Base-by-base conservation (phyloP, 2,113 vertebrate species). In the Suncus etruscus region DNA sequence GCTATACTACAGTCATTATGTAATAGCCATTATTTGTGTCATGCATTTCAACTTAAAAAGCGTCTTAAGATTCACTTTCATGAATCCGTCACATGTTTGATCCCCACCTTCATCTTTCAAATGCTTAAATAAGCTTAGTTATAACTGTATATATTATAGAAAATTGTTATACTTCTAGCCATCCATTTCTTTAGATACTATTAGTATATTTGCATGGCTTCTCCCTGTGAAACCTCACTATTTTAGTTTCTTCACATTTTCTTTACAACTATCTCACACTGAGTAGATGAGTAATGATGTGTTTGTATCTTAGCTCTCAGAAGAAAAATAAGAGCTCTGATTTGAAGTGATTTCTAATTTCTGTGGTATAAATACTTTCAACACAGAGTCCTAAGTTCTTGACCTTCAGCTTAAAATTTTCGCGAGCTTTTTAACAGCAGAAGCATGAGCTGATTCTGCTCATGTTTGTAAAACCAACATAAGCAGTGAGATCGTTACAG, bases 311-410 rank as follows among this genome's bases (percentile, higher is more conserved):
- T 9, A 69, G 29, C 31, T 27, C 18, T 72, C 74, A 48, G 61
- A 70, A 48, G 31, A 45, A 66, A 32, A 81, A 66, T 74, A 51
- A 39, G 4, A 61, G 14, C 27, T 58, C 82, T 61, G 32, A 58
- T 75, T 63, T 87, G 75, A 90, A 91, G 83, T 66, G 29, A 78
- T 20, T 70, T n/a, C 24, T 48, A 63, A 45, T 58, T 79, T 78
- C 27, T 72, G 58, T 47, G 47, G 32, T 48, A 15, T 32, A 90
- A 61, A 78, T 54, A 73, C 11, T 79, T 18, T 48, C 20, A 51
- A 58, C 72, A 91, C 70, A 45, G 79, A 86, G 15, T 69, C 45
- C 8, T 9, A 94, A 83, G 77, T 48, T n/a, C 39, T 88, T 84
- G 85, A 66, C n/a, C 79, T 14, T 4, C 31, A 82, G 58, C 20